Percentiles rank a stretch among this genome's conserved stretches.
Conservation (phyloP, 2,113 vertebrate species). For the Trinectes maculatus region DNA sequence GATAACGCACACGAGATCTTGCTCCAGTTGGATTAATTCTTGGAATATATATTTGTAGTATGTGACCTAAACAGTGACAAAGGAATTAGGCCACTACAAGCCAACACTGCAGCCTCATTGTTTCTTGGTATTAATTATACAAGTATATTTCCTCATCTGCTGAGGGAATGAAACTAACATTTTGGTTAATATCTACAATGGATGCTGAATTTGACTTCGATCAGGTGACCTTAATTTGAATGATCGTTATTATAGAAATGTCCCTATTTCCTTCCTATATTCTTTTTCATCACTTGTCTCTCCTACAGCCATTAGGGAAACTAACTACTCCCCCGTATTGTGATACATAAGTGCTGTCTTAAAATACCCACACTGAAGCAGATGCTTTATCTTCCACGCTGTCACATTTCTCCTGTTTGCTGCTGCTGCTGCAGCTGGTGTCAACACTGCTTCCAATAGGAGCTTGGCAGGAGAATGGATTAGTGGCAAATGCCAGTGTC, state of each 20-base stretch:
- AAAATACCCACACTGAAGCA: conserved; percentile 55
- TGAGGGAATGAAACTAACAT: too few species aligned
- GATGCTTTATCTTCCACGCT: conserved; percentile 33
- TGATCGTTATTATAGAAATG: conserved; percentile 7
- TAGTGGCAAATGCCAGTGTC: conserved; percentile 40
- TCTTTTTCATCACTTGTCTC: conserved; percentile 21
- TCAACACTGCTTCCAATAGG: conserved; percentile 19
- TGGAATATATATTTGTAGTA: neutral
- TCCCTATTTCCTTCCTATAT: conserved; percentile 16
- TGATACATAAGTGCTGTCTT: conserved; percentile 46
- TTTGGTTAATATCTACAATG: too few species aligned
- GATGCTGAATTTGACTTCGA: too few species aligned
- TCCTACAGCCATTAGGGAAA: conserved; percentile 40
- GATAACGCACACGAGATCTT: neutral
- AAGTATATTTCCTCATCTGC: neutral
- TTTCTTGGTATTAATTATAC: too few species aligned
- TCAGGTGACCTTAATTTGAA: too few species aligned
- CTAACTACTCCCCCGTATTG: conserved; percentile 31
- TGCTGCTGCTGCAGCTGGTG: conserved; percentile 37
- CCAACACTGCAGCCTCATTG: too few species aligned
- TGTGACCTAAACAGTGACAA: too few species aligned
- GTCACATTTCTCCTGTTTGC: conserved; percentile 45
- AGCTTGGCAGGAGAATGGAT: conserved; percentile 48
- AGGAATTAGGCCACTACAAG: neutral
- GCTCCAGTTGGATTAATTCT: neutral